Evolutionary conservation across 2,113 vertebrate genomes (phyloP), one percentile per base, ranked within the genome.

Genomic region (Tachuris rubrigastra): DNA sequence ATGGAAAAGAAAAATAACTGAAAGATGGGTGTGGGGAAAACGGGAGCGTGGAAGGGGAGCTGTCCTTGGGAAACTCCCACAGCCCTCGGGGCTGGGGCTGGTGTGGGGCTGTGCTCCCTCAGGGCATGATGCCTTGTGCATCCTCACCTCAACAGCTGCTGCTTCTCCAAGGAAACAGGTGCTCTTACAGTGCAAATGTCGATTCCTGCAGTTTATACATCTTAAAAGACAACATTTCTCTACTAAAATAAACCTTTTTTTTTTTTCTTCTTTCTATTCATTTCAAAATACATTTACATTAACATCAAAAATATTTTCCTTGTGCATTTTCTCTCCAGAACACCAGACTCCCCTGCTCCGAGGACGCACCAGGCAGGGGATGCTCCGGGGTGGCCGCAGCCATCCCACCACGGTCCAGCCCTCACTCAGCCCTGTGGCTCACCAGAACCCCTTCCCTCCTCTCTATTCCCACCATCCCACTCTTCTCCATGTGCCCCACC

Each of bases 281-380:
- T 97, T 76, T 95, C 96, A 98, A 98, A 98, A 98, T 98, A 98
- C 96, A 97, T 96, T 96, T 98, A 95, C 74, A 95, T 93, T 81
- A 96, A 93, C 97, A 98, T 95, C 92, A 98, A 98, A 98, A 98
- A 98, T 98, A 98, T 78, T 94, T 72, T 62, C 97, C 86, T 92
- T 90, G 89, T 95, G 94, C 93, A 89, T 95, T 90, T 80, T 78
- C 77, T 84, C 91, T 87, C 83, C 77, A 14, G 58, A 93, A 63
- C 41, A 17, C 69, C 63, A 60, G 52, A 68, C 37, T 66, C 71
- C 73, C 79, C 77, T 42, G 59, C 55, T 53, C 66, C 2, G 0
- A 65, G 67, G 71, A 65, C 1, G 3, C 66, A 11, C 20, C 22
- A 33, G 59, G 66, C 66, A 62, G 86, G 65, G 67, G 75, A 90